These are phyloP conservation scores for Mormyrus iriodes DNA, from an alignment of 2,113 vertebrate species.

Conservation along the genomic window DNA sequence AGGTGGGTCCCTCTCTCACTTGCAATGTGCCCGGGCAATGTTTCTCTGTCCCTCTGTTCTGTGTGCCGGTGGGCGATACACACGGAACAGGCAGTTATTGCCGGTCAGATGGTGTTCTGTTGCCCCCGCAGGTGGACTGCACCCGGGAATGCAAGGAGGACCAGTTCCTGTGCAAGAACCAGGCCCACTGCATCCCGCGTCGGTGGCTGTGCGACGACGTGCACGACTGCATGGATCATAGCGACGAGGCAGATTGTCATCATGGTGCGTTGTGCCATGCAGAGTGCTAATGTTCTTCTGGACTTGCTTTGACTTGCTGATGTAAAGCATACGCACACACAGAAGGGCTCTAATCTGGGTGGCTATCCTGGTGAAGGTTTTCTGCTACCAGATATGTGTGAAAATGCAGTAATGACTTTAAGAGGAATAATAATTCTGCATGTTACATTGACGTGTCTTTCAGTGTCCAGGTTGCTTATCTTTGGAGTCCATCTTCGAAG, in stretches of 20 bases:
- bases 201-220: constrained; percentile 90
- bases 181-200: constrained; percentile 84
- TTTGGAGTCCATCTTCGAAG: neutral
- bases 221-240: constrained; percentile 89
- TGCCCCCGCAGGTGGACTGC: constrained; percentile 74
- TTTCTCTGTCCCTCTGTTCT: neutral
- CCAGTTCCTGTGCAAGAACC: constrained; percentile 86
- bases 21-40: neutral
- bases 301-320: neutral
- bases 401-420: neutral
- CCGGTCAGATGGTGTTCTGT: neutral
- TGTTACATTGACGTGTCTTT: neutral
- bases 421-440: neutral
- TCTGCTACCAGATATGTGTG: neutral
- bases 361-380: neutral
- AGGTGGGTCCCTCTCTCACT: neutral
- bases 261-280: constrained; percentile 46
- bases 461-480: neutral
- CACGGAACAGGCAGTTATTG: neutral
- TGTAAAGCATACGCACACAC: neutral
- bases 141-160: constrained; percentile 87
- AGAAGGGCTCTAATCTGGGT: neutral
- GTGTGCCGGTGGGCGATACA: neutral
- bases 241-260: constrained; percentile 87
- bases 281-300: neutral